These are phyloP conservation scores for Erannis defoliaria DNA, from an alignment of 2,888 invertebrate species.

Conservation along the genomic window DNA sequence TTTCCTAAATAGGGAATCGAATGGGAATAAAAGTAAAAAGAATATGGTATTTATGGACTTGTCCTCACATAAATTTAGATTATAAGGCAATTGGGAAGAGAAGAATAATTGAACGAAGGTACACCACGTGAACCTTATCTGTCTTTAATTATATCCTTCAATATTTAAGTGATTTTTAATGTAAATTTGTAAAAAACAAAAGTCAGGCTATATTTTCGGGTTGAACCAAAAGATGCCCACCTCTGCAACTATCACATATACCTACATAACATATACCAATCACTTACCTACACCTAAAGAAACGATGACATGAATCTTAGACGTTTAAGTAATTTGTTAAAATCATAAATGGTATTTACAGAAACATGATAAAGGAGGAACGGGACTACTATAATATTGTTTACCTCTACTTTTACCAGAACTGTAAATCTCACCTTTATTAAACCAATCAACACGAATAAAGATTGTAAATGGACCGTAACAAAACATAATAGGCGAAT, in stretches of 20 bases:
- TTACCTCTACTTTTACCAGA: constrained; percentile 27
- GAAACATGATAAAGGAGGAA: constrained; percentile 51
- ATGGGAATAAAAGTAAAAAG: constrained; percentile 61
- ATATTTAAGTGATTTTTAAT: not conserved
- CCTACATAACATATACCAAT: not conserved
- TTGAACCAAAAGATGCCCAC: not conserved
- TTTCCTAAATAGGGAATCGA: constrained; percentile 73
- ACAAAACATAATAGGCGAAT: constrained; percentile 24
- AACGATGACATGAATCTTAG: constrained; percentile 9
- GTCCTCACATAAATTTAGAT: constrained; percentile 16
- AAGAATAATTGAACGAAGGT: not conserved
- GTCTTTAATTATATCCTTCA: not conserved
- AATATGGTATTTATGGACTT: constrained; percentile 49
- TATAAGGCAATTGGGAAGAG: not conserved
- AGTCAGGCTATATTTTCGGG: not conserved
- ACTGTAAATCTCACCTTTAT: constrained; percentile 48
- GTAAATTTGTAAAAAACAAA: no score
- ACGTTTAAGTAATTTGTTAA: constrained; percentile 7
- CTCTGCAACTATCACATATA: not conserved
- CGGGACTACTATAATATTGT: constrained; percentile 24
- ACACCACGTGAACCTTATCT: not conserved
- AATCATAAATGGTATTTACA: constrained; percentile 34
- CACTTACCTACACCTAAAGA: not conserved
- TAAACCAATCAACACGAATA: constrained; percentile 39
- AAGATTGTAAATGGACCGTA: constrained; percentile 28